Evolutionary conservation across 1,140 invertebrate species (phyloP).

Genomic region (Lucilia sericata): DNA sequence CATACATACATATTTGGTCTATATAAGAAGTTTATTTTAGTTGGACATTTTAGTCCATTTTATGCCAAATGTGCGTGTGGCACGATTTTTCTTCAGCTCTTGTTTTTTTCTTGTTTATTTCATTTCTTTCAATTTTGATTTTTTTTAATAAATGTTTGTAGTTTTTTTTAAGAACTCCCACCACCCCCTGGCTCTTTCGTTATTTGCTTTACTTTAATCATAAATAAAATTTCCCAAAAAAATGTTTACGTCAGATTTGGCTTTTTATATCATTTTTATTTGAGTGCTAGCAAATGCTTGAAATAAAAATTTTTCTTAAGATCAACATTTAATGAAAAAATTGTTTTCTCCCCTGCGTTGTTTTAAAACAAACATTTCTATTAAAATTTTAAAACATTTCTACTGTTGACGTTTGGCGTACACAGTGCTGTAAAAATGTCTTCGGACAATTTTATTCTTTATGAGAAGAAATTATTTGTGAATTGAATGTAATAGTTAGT

Average conservation of each 20-base stretch:
- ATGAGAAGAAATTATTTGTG: too few relatives aligned
- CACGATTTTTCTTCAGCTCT: neutral
- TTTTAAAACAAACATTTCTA: slow-evolving; percentile 7
- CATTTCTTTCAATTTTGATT: neutral
- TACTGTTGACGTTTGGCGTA: neutral
- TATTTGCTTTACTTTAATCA: neutral
- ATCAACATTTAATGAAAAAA: slow-evolving; percentile 1
- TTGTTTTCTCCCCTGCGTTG: neutral
- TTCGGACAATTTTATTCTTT: too few relatives aligned
- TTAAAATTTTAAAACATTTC: neutral
- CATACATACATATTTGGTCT: too few relatives aligned
- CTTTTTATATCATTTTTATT: neutral
- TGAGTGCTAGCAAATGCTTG: neutral
- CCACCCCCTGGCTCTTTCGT: neutral
- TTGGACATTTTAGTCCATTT: neutral
- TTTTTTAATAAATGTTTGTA: neutral
- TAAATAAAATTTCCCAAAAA: neutral
- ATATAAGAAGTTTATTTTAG: too few relatives aligned
- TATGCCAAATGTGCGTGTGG: slow-evolving; percentile 22
- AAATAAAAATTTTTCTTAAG: neutral
- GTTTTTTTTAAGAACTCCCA: neutral
- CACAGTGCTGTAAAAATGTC: neutral
- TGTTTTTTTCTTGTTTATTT: neutral
- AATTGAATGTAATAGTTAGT: too few relatives aligned
- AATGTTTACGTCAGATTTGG: slow-evolving; percentile 11